Evolutionary conservation across 92 coral and sea anemone genomes (phyloP), one percentile per base, ranked within the genome.

Genomic region (Parazoanthus atlanticus): DNA sequence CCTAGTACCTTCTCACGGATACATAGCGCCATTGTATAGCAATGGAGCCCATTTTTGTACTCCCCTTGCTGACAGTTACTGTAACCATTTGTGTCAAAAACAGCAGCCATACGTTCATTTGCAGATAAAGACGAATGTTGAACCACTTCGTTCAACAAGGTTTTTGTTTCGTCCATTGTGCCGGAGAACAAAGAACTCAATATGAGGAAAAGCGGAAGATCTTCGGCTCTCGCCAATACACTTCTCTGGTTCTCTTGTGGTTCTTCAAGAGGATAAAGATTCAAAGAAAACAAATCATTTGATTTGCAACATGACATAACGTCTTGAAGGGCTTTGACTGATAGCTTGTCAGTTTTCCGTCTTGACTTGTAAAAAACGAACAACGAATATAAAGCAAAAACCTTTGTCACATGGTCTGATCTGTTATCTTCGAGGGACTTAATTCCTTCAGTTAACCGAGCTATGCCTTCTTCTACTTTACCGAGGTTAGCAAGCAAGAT

Each of bases 401-500:
- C 36, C 76, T 71, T 71, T 11, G 33, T 32, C 38, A 71, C 76
- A 28, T 71, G 76, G 28, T 29, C 76, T 23, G 76, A 32, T 32
- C 76, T 71, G 33, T 32, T 71, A 16, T 71, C 34, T 32, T 71
- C 36, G 34, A 71, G 76, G 29, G 19, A 9, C 5, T 11, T 9
- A 29, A 28, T 8, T 71, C 76, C 36, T 29, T 28, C 33, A 71
- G 16, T 28, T 28, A 71, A 32, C 16, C 9, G 76, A 28, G 12
- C 21, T 71, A 71, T 71, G 25, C 76, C 28, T 71, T 71, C 29
- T 28, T 71, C 76, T 28, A 28, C 19, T 71, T 71, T 71, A 71
- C 76, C 76, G 76, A 71, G 76, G 38, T 71, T 71, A 38, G 76
- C 33, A 71, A 71, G 76, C 76, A 71, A 12, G 6, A 71, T 71